A percentile compares a stretch with the other conserved stretches of the same genome.
Evolutionary conservation across 2,797 vertebrate genomes (phyloP).

Genomic region (Acrossocheilus wenchowensis): DNA sequence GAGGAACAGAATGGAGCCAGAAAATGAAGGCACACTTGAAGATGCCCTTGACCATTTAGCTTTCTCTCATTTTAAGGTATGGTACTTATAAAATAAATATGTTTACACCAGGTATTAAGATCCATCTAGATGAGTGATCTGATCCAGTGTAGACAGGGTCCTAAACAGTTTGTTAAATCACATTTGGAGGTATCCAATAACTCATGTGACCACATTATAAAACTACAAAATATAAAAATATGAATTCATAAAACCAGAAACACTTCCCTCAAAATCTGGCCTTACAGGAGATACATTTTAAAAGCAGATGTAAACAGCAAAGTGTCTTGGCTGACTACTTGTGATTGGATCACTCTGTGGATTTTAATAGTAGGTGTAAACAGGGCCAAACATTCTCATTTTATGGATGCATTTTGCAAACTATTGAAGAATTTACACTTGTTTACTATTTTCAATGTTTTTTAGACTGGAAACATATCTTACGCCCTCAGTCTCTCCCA

Average conservation of each 20-base stretch:
- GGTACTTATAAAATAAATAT: constrained; percentile 3
- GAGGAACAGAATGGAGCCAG: constrained; percentile 82
- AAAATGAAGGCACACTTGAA: constrained; percentile 87
- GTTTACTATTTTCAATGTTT: constrained; percentile 5
- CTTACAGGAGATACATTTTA: background rate
- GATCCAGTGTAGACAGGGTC: too few species aligned
- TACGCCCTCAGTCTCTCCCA: constrained; percentile 87
- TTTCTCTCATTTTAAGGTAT: constrained; percentile 93
- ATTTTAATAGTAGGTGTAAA: background rate
- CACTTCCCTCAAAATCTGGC: background rate
- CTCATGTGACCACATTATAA: background rate
- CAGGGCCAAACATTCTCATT: background rate
- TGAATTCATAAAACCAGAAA: background rate
- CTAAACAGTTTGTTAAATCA: background rate
- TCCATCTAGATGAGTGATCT: background rate
- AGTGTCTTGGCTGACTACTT: background rate
- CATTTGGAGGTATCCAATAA: background rate
- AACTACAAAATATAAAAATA: background rate
- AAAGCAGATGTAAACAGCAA: background rate
- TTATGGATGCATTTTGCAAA: background rate
- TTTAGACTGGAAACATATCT: constrained; percentile 91
- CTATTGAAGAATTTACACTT: background rate
- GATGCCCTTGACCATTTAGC: constrained; percentile 92
- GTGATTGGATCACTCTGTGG: background rate
- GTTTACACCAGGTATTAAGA: background rate